Evolutionary conservation across 2,797 vertebrate genomes (phyloP).

Genomic region (Melanogrammus aeglefinus): DNA sequence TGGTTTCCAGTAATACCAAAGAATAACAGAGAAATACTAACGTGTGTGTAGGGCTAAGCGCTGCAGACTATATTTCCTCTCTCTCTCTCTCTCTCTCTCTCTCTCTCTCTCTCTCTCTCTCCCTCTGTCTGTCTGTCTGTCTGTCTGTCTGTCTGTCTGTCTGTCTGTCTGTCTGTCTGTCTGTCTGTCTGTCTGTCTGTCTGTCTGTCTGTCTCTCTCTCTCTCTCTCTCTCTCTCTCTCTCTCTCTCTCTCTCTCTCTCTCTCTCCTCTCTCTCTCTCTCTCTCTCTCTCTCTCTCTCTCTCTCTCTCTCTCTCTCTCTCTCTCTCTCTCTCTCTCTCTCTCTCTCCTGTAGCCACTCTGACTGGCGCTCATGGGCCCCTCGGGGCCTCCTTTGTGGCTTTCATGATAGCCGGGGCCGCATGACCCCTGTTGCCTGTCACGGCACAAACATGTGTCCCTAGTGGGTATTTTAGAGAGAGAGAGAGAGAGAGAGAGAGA

Average conservation of each 20-base stretch:
- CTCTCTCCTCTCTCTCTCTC: no score
- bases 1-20: no score
- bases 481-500: no score
- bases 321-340: not conserved
- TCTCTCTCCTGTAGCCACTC: not conserved
- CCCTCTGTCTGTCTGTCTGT: no score
- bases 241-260: no score
- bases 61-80: not conserved
- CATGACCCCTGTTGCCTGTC: not conserved
- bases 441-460: constrained; percentile 16
- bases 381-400: not conserved
- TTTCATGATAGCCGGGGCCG: constrained; percentile 14
- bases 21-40: not conserved
- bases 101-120: no score
- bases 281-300: no score
- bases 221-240: not conserved
- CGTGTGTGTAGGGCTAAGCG: not conserved
- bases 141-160: no score
- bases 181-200: not conserved
- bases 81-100: no score
- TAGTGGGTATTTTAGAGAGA: not conserved
- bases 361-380: not conserved
- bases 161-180: not conserved
- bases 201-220: not conserved
- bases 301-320: no score